phyloP scores from a whole-genome alignment of 1,140 invertebrate genomes.

The Meloidogyne exigua region DNA sequence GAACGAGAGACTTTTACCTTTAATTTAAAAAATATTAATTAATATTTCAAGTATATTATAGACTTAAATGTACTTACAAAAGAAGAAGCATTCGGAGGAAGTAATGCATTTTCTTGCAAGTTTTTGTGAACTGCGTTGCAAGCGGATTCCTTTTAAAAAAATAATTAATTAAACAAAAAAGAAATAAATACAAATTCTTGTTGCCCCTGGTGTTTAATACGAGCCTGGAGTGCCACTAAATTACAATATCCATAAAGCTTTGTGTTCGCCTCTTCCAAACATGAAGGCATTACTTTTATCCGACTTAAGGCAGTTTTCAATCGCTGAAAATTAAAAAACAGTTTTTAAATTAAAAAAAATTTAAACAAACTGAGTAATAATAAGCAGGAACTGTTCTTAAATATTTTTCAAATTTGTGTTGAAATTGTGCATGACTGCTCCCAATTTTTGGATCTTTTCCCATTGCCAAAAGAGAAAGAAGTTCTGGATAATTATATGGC shows the following conservation, averaged over 20 bases:
- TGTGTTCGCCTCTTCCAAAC: slow-evolving; percentile 82
- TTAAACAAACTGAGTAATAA: slow-evolving; percentile 76
- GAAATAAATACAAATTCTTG: slow-evolving; percentile 26
- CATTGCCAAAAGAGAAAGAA: slow-evolving; percentile 85
- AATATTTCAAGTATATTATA: no score
- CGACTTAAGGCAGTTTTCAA: slow-evolving; percentile 82
- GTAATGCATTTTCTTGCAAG: background rate
- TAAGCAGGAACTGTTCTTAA: slow-evolving; percentile 90
- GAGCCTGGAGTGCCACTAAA: slow-evolving; percentile 86
- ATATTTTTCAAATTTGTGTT: slow-evolving; percentile 86
- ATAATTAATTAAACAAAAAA: background rate
- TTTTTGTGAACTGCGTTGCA: slow-evolving; percentile 4
- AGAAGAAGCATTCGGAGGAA: slow-evolving; percentile 4
- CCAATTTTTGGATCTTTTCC: slow-evolving; percentile 80
- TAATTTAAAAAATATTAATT: slow-evolving; percentile 1
- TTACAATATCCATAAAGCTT: slow-evolving; percentile 84
- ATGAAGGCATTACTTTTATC: slow-evolving; percentile 78
- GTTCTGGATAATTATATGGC: slow-evolving; percentile 95
- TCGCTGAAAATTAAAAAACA: slow-evolving; percentile 70
- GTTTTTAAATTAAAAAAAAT: background rate
- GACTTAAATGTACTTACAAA: slow-evolving; percentile 16
- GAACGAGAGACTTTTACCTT: slow-evolving; percentile 27
- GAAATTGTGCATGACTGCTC: slow-evolving; percentile 85
- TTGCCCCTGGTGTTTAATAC: slow-evolving; percentile 77
- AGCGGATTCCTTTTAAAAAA: slow-evolving; percentile 9